Conservation (phyloP, 2,888 invertebrate species). For the Lasiommata megera region DNA sequence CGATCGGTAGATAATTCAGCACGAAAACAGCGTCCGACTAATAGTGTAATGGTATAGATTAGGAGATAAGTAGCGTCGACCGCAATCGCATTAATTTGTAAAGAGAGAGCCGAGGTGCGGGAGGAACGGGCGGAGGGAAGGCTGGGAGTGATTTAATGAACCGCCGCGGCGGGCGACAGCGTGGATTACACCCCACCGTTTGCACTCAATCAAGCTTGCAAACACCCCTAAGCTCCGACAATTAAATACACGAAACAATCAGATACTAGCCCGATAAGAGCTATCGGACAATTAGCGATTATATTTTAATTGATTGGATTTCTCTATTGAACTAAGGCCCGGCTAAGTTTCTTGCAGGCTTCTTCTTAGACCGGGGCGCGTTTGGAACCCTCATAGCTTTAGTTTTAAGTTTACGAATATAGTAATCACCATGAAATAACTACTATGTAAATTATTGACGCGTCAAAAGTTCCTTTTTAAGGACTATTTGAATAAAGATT, state of each 20-base stretch:
- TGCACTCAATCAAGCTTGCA: slow-evolving; percentile 79
- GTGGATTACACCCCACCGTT: slow-evolving; percentile 78
- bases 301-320: slow-evolving; percentile 23
- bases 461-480: no score
- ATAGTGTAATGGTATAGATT: slow-evolving; percentile 26
- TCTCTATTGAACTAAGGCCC: slow-evolving; percentile 20
- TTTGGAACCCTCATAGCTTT: no score
- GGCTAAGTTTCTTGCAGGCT: no score
- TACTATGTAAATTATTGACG: no score
- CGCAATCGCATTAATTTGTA: slow-evolving; percentile 77
- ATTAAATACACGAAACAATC: slow-evolving; percentile 79
- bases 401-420: no score
- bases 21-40: slow-evolving; percentile 14
- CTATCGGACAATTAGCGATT: slow-evolving; percentile 62
- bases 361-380: no score
- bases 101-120: slow-evolving; percentile 66
- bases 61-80: slow-evolving; percentile 31
- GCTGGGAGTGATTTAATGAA: slow-evolving; percentile 74
- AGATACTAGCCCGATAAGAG: slow-evolving; percentile 67
- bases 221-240: slow-evolving; percentile 75
- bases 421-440: no score
- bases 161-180: slow-evolving; percentile 74
- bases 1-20: not conserved
- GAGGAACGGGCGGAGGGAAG: slow-evolving; percentile 38
- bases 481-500: no score